Evolutionary conservation across 2,113 vertebrate genomes (phyloP).

Genomic region (Tetrax tetrax): DNA sequence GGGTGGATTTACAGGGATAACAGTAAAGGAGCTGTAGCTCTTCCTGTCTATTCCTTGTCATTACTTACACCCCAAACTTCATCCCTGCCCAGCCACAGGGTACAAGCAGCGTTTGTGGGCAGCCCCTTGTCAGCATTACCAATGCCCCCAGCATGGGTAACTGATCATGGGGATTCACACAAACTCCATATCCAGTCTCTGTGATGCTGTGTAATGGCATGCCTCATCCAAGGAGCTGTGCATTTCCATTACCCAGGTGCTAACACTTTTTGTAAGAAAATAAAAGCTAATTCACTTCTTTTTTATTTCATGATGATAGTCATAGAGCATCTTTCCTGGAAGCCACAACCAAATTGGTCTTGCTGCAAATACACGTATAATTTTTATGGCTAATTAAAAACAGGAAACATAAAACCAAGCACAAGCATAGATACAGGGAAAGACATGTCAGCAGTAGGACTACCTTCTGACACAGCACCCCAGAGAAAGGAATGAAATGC

Average conservation of each 20-base stretch:
- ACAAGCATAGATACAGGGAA: background rate
- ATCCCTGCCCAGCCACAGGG: background rate
- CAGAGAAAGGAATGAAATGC: background rate
- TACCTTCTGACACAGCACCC: background rate
- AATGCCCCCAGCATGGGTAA: rapidly evolving
- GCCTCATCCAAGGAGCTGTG: background rate
- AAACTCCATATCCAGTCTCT: background rate
- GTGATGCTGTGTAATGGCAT: background rate
- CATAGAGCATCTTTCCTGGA: background rate
- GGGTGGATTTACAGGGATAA: background rate
- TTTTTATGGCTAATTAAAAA: background rate
- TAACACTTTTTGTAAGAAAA: background rate
- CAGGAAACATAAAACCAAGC: background rate
- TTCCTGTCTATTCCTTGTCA: background rate
- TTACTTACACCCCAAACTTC: background rate
- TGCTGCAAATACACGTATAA: background rate
- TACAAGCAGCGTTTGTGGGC: background rate
- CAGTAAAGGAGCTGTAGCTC: background rate
- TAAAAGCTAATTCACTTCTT: background rate
- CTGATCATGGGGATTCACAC: background rate
- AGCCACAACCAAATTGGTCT: background rate
- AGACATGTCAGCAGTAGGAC: background rate
- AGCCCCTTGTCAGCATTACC: background rate
- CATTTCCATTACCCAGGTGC: background rate
- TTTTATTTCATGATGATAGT: background rate